These are phyloP conservation scores for Tringa solitaria DNA, from an alignment of 2,113 vertebrate species.

Conservation along the genomic window DNA sequence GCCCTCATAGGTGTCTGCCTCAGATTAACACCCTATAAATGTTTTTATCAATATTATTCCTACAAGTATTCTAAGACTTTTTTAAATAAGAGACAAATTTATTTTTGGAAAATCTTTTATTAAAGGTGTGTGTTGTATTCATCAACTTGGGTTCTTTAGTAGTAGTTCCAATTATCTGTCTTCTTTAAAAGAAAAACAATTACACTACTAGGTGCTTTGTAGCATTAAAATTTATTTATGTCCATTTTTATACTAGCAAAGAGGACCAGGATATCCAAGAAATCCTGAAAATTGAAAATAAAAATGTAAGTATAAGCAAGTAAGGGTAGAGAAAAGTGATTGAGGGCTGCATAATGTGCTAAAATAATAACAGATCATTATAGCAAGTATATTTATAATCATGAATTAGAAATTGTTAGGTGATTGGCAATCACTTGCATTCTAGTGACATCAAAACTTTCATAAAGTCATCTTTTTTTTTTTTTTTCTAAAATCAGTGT, in stretches of 20 bases:
- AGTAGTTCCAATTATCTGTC: neutral
- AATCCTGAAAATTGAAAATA: neutral
- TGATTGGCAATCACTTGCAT: neutral
- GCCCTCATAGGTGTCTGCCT: neutral
- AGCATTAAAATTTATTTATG: neutral
- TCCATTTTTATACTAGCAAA: neutral
- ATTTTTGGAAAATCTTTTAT: neutral
- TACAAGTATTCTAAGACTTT: neutral
- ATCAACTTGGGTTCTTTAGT: neutral
- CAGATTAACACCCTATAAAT: neutral
- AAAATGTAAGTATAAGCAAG: neutral
- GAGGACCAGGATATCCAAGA: neutral
- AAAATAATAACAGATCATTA: neutral
- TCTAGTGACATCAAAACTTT: neutral
- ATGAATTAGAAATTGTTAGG: neutral
- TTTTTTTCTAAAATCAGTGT: neutral
- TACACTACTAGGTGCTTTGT: neutral
- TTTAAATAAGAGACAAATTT: neutral
- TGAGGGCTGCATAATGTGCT: neutral
- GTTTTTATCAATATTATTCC: neutral
- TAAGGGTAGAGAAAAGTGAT: neutral
- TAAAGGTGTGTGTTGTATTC: neutral
- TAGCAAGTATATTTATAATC: neutral
- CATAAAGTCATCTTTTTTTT: neutral
- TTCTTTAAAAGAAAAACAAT: neutral